Evolutionary conservation across 2,113 vertebrate species (phyloP), one percentile per base, ranked within the genome.

Genomic region (Oplegnathus fasciatus): DNA sequence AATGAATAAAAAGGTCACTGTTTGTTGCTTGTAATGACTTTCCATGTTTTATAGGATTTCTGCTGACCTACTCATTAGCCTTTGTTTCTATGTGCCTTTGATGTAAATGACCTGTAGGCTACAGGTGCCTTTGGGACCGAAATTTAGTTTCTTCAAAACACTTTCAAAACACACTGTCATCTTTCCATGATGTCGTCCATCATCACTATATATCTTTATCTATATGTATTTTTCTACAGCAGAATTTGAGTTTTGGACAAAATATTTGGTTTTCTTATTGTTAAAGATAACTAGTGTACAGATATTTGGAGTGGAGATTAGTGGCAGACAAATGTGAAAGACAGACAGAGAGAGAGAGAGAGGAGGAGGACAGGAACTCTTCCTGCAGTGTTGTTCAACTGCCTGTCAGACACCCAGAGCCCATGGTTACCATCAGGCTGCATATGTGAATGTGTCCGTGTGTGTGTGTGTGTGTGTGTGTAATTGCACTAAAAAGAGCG

Each of bases 391-490:
- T 57, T 83, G 50, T 80, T 75, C 30, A 58, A 37, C 83, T 85
- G 54, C 20, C 65, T 67, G 82, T 80, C 67, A 74, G 68, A 80
- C 55, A 75, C 71, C 54, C 22, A 42, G 28, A 78, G 69, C 32
- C 86, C 83, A 82, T 77, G 75, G 86, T 71, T 82, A 82, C 81
- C 66, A 61, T 65, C 50, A 75, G 44, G 32, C 17, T 78, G 17
- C 40, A 66, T 55, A 2, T 71, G 22, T 84, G 57, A 50, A 28
- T 70, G 32, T 73, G 74, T 71, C 24, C 40, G 61, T 22, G 66
- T 17, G 75, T 68, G 18, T 37, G 48, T 64, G 79, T 44, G 40
- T 69, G 44, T 40, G 34, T 80, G 48, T 79, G 70, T 77, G 46
- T 68, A 62, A 71, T 24, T 74, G 60, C 4, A 10, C 24, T 64